These are phyloP conservation scores for Orgyia antiqua DNA, from an alignment of 2,888 invertebrate genomes.

Conservation along the genomic window DNA sequence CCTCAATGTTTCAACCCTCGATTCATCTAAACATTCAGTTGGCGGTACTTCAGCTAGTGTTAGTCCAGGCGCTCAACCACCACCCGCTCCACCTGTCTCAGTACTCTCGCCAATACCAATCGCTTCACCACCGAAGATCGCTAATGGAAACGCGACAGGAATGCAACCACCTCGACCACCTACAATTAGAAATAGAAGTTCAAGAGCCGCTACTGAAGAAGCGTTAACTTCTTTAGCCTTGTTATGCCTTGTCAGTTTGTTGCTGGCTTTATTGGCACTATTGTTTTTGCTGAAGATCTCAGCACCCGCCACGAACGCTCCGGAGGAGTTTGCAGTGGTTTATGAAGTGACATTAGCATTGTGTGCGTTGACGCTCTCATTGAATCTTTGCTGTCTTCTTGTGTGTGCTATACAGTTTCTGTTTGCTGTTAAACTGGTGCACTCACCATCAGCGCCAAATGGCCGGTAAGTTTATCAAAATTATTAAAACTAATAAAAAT, in stretches of 20 bases:
- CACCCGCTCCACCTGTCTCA: conserved; percentile 36
- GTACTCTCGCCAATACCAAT: conserved; percentile 50
- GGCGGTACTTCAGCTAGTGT: conserved; percentile 77
- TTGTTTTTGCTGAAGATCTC: conserved; percentile 92
- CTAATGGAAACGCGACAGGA: conserved; percentile 79
- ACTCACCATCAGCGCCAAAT: conserved; percentile 89
- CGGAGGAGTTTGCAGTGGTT: conserved; percentile 91
- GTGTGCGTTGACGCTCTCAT: conserved; percentile 90
- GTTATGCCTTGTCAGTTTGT: conserved; percentile 89
- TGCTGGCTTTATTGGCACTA: conserved; percentile 89
- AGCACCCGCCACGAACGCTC: conserved; percentile 79
- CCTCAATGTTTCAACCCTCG: conserved; percentile 82
- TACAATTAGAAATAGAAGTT: conserved; percentile 49
- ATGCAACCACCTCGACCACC: conserved; percentile 46
- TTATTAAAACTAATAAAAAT: neutral
- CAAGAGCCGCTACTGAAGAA: conserved; percentile 77
- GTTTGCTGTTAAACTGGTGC: conserved; percentile 94
- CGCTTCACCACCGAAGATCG: conserved; percentile 63
- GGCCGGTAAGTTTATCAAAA: conserved; percentile 69
- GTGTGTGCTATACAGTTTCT: conserved; percentile 97
- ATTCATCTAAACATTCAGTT: conserved; percentile 81
- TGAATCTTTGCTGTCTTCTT: conserved; percentile 93
- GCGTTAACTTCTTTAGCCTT: conserved; percentile 91
- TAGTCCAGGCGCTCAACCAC: conserved; percentile 73
- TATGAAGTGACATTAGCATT: conserved; percentile 95